Evolutionary conservation across 1,140 invertebrate species (phyloP).

Genomic region (Pogonus chalceus): DNA sequence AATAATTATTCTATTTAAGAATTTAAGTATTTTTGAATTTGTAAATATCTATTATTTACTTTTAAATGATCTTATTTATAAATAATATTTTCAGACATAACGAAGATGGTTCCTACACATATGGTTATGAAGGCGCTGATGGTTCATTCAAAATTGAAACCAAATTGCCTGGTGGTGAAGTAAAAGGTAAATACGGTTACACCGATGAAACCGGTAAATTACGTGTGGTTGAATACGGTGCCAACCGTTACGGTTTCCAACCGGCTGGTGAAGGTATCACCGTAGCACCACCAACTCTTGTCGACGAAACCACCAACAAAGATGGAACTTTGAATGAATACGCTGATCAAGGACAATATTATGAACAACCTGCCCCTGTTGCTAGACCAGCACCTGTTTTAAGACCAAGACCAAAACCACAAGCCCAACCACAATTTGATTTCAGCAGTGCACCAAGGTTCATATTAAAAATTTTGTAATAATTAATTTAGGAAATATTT

Average conservation of each 20-base stretch:
- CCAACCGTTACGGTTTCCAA: conserved; percentile 77
- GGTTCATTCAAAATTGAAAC: conserved; percentile 81
- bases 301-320: conserved; percentile 56
- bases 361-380: conserved; percentile 33
- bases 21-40: no score
- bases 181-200: conserved; percentile 80
- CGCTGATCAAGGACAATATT: conserved; percentile 38
- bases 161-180: conserved; percentile 63
- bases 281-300: conserved; percentile 66
- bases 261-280: conserved; percentile 77
- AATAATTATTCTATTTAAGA: no score
- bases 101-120: conserved; percentile 78
- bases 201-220: conserved; percentile 72
- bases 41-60: neutral
- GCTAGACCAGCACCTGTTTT: conserved; percentile 20
- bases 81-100: conserved; percentile 52
- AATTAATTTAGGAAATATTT: neutral
- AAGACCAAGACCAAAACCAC: conserved; percentile 28
- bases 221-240: conserved; percentile 77
- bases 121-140: conserved; percentile 74
- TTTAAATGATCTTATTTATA: neutral
- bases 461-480: conserved; percentile 1
- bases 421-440: conserved; percentile 29
- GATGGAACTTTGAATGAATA: conserved; percentile 36
- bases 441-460: conserved; percentile 1